Conservation (phyloP, 2,113 vertebrate species). For the Ia io region DNA sequence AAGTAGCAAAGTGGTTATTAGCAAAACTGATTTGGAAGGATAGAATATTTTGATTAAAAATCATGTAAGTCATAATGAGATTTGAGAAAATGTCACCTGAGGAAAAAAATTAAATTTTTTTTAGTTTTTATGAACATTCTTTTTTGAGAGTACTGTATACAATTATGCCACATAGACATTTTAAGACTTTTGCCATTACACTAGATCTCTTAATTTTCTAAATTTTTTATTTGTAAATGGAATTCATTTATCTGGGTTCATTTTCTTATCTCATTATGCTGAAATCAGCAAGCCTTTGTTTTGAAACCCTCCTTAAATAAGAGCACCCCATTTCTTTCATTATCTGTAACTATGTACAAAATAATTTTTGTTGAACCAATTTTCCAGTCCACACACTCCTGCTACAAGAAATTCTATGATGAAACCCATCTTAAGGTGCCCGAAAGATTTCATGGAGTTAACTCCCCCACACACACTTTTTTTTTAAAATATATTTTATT, state of each 20-base stretch:
- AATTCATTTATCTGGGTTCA: constrained; percentile 49
- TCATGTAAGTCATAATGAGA: neutral
- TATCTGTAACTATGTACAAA: neutral
- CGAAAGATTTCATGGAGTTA: neutral
- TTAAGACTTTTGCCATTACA: constrained; percentile 18
- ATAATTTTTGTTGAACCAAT: constrained; percentile 44
- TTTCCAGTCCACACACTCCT: neutral
- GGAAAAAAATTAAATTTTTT: neutral
- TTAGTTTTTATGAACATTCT: neutral
- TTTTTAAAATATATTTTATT: no score
- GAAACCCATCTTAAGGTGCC: neutral
- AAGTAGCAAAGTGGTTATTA: neutral
- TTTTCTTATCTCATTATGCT: constrained; percentile 60
- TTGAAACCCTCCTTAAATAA: constrained; percentile 47
- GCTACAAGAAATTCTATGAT: neutral
- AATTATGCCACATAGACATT: constrained; percentile 3
- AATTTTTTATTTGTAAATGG: constrained; percentile 50
- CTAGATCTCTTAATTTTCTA: constrained; percentile 53
- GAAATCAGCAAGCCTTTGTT: constrained; percentile 44
- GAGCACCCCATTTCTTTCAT: neutral
- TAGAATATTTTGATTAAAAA: constrained; percentile 32
- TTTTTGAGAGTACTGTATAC: constrained; percentile 5
- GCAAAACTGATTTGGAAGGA: neutral
- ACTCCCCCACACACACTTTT: no score
- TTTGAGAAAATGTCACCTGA: constrained; percentile 5